These are phyloP conservation scores for Tragelaphus scriptus DNA, from an alignment of 2,113 vertebrate species.

Conservation along the genomic window DNA sequence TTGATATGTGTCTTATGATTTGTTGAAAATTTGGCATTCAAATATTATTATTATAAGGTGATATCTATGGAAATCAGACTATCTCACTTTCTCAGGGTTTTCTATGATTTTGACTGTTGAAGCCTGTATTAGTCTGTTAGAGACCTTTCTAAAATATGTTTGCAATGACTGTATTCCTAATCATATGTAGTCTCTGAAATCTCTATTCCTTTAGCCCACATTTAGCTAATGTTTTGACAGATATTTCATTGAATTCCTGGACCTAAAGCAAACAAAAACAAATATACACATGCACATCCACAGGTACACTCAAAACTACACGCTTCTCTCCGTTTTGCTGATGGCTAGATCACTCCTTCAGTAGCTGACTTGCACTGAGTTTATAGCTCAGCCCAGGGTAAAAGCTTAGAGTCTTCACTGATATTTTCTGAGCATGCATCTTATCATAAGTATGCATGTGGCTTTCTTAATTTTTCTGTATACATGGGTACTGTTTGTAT, in stretches of 20 bases:
- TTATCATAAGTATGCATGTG: neutral
- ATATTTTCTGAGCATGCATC: neutral
- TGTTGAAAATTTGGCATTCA: neutral
- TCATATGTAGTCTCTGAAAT: neutral
- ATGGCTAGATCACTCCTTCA: neutral
- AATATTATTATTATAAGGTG: neutral
- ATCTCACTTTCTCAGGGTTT: neutral
- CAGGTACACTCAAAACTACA: neutral
- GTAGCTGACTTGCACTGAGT: neutral
- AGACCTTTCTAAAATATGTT: neutral
- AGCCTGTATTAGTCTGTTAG: neutral
- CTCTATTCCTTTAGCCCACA: neutral
- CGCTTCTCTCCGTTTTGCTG: neutral
- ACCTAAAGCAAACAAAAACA: neutral
- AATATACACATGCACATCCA: neutral
- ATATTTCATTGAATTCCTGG: neutral
- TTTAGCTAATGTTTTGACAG: neutral
- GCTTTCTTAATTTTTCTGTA: neutral
- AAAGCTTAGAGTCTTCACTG: neutral
- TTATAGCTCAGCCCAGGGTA: neutral
- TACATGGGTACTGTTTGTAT: neutral
- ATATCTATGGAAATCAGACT: neutral
- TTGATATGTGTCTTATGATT: neutral
- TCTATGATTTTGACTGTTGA: neutral
- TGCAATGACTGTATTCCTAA: neutral